phyloP scores from a whole-genome alignment of 2,888 invertebrate species.

The Rotaria macrura region DNA sequence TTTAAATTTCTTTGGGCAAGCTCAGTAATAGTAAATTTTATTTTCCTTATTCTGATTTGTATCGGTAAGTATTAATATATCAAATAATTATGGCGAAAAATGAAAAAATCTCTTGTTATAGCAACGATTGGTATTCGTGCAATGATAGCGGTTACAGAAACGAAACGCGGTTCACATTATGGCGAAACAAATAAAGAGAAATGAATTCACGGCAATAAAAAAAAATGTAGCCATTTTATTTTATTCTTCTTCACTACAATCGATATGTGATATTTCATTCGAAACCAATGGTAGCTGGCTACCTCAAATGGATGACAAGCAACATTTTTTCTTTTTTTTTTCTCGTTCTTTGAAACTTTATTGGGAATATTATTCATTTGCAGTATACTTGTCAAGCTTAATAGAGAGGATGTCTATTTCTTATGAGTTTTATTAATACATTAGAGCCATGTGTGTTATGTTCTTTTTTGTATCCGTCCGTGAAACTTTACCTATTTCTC shows the following conservation, averaged over 20 bases:
- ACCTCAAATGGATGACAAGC: too few relatives aligned
- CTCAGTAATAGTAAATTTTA: background rate
- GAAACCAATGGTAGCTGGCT: background rate
- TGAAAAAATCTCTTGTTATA: background rate
- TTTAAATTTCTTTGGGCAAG: slow-evolving; percentile 17
- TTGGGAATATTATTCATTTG: background rate
- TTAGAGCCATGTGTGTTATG: too few relatives aligned
- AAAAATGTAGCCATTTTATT: too few relatives aligned
- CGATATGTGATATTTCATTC: background rate
- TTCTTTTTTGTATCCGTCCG: too few relatives aligned
- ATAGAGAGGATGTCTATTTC: background rate
- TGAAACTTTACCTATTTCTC: too few relatives aligned
- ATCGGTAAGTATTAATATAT: background rate
- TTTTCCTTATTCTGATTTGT: background rate
- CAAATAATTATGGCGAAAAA: background rate
- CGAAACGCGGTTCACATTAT: background rate
- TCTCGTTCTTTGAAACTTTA: background rate
- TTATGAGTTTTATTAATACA: too few relatives aligned
- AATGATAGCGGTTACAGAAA: background rate
- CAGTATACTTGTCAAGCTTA: background rate
- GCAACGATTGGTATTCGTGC: background rate
- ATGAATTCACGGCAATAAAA: background rate
- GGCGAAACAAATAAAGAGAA: background rate
- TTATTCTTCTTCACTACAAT: too few relatives aligned
- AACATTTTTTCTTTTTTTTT: too few relatives aligned